Conservation (phyloP, 1,140 invertebrate species). For the Colletes gigas region DNA sequence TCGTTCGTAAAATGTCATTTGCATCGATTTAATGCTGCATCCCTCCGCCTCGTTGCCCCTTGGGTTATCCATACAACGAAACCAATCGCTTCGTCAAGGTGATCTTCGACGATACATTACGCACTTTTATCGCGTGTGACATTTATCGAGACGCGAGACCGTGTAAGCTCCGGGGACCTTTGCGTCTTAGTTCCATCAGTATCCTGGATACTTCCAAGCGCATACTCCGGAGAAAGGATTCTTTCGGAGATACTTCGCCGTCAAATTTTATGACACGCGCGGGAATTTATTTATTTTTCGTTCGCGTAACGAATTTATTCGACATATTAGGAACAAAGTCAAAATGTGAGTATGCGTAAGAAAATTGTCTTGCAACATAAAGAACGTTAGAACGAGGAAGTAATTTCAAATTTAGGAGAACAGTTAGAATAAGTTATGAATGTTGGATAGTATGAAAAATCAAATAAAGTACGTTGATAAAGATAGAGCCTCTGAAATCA, state of each 20-base stretch:
- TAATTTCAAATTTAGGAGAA: too few relatives aligned
- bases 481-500: too few relatives aligned
- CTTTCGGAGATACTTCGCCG: background rate
- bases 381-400: too few relatives aligned
- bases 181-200: background rate
- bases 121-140: slow-evolving; percentile 46
- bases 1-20: slow-evolving; percentile 44
- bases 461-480: too few relatives aligned
- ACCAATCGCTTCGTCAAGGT: slow-evolving; percentile 55
- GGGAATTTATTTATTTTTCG: background rate
- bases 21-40: slow-evolving; percentile 7
- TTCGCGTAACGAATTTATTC: too few relatives aligned
- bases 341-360: too few relatives aligned
- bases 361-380: too few relatives aligned
- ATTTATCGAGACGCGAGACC: slow-evolving; percentile 32
- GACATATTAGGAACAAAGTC: too few relatives aligned
- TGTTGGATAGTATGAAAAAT: too few relatives aligned
- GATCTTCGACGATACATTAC: slow-evolving; percentile 55
- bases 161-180: slow-evolving; percentile 3
- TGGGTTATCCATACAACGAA: slow-evolving; percentile 47
- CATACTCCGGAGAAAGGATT: background rate
- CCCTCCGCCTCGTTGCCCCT: slow-evolving; percentile 20
- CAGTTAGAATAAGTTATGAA: too few relatives aligned
- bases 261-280: background rate
- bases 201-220: background rate